Evolutionary conservation across 1,140 invertebrate genomes (phyloP).

Genomic region (Bactericera cockerelli): DNA sequence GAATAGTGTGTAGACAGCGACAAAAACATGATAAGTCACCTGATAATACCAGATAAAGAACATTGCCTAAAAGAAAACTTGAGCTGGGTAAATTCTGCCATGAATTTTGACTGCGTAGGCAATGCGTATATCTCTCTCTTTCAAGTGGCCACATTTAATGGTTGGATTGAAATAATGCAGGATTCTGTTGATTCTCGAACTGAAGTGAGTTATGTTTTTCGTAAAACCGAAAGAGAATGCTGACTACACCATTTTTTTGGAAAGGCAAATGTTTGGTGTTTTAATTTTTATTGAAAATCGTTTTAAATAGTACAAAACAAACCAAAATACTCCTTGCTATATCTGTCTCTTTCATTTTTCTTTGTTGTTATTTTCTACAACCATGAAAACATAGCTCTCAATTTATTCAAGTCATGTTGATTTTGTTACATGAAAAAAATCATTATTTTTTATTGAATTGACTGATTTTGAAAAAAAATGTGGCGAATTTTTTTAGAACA

Average conservation of each 20-base stretch:
- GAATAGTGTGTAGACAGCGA: not conserved
- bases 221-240: no score
- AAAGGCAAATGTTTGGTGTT: no score
- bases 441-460: no score
- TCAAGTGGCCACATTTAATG: conserved; percentile 3
- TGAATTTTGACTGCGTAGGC: not conserved
- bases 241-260: no score
- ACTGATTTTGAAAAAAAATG: no score
- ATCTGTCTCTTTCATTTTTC: conserved; percentile 2
- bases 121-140: not conserved
- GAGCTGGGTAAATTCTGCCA: not conserved
- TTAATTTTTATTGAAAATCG: no score
- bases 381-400: no score
- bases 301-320: not conserved
- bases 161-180: conserved; percentile 5
- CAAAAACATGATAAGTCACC: not conserved
- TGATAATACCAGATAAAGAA: not conserved
- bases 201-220: not conserved
- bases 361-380: not conserved
- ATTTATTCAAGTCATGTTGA: no score
- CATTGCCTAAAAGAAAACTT: not conserved
- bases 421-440: no score
- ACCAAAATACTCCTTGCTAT: conserved; percentile 4
- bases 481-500: no score
- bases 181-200: conserved; percentile 2